Base-by-base conservation (phyloP, 2,113 vertebrate genomes). In the Nothocercus nigrocapillus region DNA sequence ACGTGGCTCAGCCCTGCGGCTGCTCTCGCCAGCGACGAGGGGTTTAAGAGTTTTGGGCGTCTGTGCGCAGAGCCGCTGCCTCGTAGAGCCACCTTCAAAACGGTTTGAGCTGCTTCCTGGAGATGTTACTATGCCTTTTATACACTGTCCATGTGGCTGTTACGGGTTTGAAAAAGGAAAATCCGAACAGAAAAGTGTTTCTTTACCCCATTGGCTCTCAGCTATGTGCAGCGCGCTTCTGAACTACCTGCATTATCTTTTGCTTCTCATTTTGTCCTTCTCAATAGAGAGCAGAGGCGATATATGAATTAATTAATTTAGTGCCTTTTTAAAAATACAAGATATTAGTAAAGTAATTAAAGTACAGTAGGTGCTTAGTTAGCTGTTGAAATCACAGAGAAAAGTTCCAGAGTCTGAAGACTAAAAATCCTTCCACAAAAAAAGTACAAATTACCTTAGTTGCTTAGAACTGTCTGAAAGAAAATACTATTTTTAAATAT, bases 101-200 rank as follows among this genome's bases (percentile, higher is more conserved):
- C 28, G 79, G 45, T 12, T 13, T 56, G 40, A 16, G 49, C 30
- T 51, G 42, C 27, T 51, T 59, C 14, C 34, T 38, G 20, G 47
- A 76, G 47, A 21, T 8, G 34, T n/a, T 40, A 67, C 17, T 58
- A 18, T 72, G 67, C 14, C 7, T 28, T 80, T 45, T 18, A 27
- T 59, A 4, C 2, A 2, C 8, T 2, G 7, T 45, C 47, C 45
- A 0, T 30, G 4, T 45, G 49, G 7, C 6, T 45, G 40, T 49
- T 17, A 40, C 59, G 28, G 9, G 30, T 89, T 9, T 79, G 67
- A 25, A 25, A 72, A 76, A 76, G 13, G 16, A 72, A 42, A 68
- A 80, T 38, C 36, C 51, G 42, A 76, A 69, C 24, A 62, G 62
- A 73, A 87, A 16, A 42, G 16, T 21, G 6, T 34, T 47, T 53